Conservation (phyloP, 2,113 vertebrate species). For the Rhea pennata region DNA sequence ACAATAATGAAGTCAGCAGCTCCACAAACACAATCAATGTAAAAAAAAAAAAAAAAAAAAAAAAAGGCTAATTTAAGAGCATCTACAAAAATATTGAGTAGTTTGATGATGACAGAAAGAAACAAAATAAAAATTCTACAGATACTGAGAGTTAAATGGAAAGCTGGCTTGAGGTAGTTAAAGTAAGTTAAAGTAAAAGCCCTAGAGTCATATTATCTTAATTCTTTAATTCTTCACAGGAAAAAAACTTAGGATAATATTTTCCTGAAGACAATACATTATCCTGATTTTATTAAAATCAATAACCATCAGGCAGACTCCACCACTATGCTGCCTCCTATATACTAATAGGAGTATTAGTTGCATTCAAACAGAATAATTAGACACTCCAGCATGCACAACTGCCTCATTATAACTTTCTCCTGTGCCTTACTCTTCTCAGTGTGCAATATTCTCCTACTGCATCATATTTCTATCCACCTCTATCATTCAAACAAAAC, state of each 20-base stretch:
- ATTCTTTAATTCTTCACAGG: not conserved
- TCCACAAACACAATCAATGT: not conserved
- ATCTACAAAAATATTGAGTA: not conserved
- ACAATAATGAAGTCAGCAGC: not conserved
- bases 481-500: not conserved
- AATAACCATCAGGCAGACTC: constrained; percentile 2
- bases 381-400: not conserved
- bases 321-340: not conserved
- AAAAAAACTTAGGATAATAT: constrained; percentile 23
- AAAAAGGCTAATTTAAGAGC: not conserved
- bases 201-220: not conserved
- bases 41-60: too few relatives aligned
- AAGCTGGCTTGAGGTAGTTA: not conserved
- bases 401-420: not conserved
- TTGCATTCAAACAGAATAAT: constrained; percentile 35
- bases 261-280: constrained; percentile 23
- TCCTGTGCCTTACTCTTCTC: not conserved
- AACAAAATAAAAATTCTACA: not conserved
- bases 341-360: constrained; percentile 16
- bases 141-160: not conserved
- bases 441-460: not conserved
- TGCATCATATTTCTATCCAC: not conserved
- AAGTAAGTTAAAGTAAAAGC: not conserved
- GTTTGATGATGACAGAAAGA: not conserved
- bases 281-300: constrained; percentile 38